Base-by-base conservation (phyloP, 2,888 invertebrate species). In the Luperina nickerlii region DNA sequence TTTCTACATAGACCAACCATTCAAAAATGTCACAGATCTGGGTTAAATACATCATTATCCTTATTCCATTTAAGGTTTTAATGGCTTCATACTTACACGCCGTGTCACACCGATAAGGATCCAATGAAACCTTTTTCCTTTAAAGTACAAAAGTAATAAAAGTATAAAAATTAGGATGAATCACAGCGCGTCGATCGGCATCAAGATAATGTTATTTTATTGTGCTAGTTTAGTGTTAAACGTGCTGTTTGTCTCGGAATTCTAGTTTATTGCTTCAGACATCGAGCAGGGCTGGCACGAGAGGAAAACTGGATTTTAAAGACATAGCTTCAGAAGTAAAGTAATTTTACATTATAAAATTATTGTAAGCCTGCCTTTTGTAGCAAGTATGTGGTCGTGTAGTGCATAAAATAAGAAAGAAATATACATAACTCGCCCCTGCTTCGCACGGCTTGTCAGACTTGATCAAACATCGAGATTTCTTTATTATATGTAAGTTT, bases 201-300 rank as follows among this genome's bases (percentile, higher is more conserved):
- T 81, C 74, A 62, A 85, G 91, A 92, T 91, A 91, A 90, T 89
- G 86, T 89, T 89, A 85, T 90, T 94, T 94, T 93, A 94, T 92
- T 91, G 88, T 90, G 80, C 83, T 85, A 90, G 90, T 92, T 93
- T 90, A 90, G 91, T 90, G 91, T 92, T 91, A 92, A 92, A 89
- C 85, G 88, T 89, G 88, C 80, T 88, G 80, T 89, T 87, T 85
- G 84, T 81, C 83, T 80, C 88, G 92, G 90, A 90, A 77, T 76
- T 90, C 91, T 92, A 90, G 68, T 92, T 93, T 92, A 94, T 92
- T 86, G 87, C 85, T 82, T 54, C 38, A 32, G 62, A 66, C 73
- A 63, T 24, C 8, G 3, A 13, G 2, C 48, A 89, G 89, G 89
- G 89, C 63, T 89, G 88, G 1, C 86, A n/a, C 38, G 24, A 60